These are phyloP conservation scores for Echinarachnius parma DNA, from an alignment of 53 echinoderm and acorn worm genomes.

Conservation along the genomic window DNA sequence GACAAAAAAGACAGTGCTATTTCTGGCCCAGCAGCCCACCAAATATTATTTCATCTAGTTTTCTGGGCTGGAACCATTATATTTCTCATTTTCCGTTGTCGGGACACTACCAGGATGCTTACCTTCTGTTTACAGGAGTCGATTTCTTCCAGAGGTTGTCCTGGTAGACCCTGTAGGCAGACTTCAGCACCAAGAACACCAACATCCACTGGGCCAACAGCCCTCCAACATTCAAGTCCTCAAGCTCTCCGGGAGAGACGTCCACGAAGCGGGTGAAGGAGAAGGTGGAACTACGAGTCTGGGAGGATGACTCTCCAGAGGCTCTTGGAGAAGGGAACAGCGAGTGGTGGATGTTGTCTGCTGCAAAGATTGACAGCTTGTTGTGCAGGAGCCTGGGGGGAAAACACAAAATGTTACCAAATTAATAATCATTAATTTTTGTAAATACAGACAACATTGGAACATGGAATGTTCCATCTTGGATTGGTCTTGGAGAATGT, in stretches of 20 bases:
- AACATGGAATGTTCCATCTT: too few relatives aligned
- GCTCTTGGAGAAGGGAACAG: constrained; percentile 33
- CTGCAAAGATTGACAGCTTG: constrained; percentile 69
- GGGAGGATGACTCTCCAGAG: constrained; percentile 9
- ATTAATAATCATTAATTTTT: too few relatives aligned
- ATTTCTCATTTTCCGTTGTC: too few relatives aligned
- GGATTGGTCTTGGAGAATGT: too few relatives aligned
- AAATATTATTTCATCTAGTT: too few relatives aligned
- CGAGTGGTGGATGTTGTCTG: constrained; percentile 82
- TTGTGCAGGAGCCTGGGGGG: constrained; percentile 60
- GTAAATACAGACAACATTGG: too few relatives aligned
- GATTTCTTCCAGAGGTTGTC: constrained; percentile 50
- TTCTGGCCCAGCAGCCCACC: too few relatives aligned
- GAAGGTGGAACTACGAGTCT: constrained; percentile 47
- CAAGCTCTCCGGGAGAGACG: constrained; percentile 72
- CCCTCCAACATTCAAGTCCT: constrained; percentile 59
- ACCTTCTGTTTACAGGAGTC: not conserved
- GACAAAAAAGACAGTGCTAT: too few relatives aligned
- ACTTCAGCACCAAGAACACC: constrained; percentile 65
- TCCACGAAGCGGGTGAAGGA: constrained; percentile 82
- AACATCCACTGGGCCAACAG: constrained; percentile 68
- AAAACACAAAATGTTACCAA: too few relatives aligned
- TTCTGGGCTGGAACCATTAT: too few relatives aligned
- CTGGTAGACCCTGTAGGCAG: constrained; percentile 82
- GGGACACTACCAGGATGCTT: too few relatives aligned